A percentile compares a stretch with the other conserved stretches of the same genome.
phyloP scores from a whole-genome alignment of 1,140 invertebrate species.

The Semibalanus balanoides region DNA sequence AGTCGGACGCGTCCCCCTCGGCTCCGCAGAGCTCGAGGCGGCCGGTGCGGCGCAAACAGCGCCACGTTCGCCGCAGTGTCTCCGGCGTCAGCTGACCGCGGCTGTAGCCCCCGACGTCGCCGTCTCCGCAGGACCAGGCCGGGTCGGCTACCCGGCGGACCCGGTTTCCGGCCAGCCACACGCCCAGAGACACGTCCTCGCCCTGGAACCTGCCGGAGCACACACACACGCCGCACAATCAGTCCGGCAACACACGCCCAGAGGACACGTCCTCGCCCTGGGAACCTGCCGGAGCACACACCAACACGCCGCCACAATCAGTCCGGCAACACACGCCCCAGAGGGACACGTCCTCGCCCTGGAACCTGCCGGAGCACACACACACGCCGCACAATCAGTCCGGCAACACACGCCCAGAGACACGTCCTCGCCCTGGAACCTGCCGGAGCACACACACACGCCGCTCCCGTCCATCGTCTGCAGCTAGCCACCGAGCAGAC shows the following conservation, averaged over 20 bases:
- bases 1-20: neutral
- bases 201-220: neutral
- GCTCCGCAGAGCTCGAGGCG: neutral
- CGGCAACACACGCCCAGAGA: too few relatives aligned
- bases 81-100: neutral
- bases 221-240: too few relatives aligned
- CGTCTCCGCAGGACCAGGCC: neutral
- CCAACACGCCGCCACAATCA: too few relatives aligned
- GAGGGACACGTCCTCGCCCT: neutral
- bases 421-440: too few relatives aligned
- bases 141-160: neutral
- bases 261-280: too few relatives aligned
- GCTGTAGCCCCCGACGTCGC: neutral
- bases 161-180: neutral
- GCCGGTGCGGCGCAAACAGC: neutral
- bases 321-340: neutral
- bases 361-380: too few relatives aligned
- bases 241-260: too few relatives aligned
- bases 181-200: neutral
- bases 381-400: too few relatives aligned
- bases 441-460: too few relatives aligned
- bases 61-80: neutral
- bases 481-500: too few relatives aligned
- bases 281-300: too few relatives aligned
- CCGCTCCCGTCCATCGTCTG: too few relatives aligned